phyloP scores from a whole-genome alignment of 2,797 vertebrate species.

The Macropodus opercularis region DNA sequence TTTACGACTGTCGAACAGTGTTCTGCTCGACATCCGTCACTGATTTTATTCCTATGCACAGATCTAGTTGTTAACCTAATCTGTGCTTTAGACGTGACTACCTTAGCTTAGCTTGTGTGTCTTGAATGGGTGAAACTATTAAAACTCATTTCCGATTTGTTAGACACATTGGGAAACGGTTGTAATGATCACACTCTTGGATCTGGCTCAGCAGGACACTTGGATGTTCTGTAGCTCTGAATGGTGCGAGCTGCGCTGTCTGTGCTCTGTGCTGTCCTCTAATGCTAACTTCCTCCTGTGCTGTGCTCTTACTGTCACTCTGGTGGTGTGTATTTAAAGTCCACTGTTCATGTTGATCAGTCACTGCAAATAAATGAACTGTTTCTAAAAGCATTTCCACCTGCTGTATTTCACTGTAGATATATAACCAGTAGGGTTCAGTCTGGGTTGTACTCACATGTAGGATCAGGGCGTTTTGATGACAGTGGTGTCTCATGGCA shows the following conservation, averaged over 20 bases:
- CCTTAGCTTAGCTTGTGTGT: no score
- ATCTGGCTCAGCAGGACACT: conserved; percentile 44
- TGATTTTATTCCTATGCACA: no score
- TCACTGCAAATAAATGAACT: conserved; percentile 33
- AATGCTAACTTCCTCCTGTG: conserved; percentile 49
- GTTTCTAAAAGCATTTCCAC: conserved; percentile 33
- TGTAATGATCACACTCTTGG: conserved; percentile 26
- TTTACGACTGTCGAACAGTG: no score
- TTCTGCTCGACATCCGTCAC: no score
- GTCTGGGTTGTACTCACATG: conserved; percentile 14
- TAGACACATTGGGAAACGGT: no score
- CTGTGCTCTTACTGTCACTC: conserved; percentile 63
- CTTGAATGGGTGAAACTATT: no score
- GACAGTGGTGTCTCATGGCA: conserved; percentile 9
- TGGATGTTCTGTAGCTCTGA: conserved; percentile 36
- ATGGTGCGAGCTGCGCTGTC: conserved; percentile 49
- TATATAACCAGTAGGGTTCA: conserved; percentile 20
- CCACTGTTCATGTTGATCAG: conserved; percentile 43
- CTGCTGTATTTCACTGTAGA: conserved; percentile 6
- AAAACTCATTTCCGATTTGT: no score
- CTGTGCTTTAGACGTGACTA: not conserved
- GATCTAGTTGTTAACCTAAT: no score
- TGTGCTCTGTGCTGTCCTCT: conserved; percentile 71
- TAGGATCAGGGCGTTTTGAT: conserved; percentile 26
- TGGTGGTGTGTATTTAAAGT: conserved; percentile 52